Conservation (phyloP, 2,888 invertebrate species). For the Apamea monoglypha region DNA sequence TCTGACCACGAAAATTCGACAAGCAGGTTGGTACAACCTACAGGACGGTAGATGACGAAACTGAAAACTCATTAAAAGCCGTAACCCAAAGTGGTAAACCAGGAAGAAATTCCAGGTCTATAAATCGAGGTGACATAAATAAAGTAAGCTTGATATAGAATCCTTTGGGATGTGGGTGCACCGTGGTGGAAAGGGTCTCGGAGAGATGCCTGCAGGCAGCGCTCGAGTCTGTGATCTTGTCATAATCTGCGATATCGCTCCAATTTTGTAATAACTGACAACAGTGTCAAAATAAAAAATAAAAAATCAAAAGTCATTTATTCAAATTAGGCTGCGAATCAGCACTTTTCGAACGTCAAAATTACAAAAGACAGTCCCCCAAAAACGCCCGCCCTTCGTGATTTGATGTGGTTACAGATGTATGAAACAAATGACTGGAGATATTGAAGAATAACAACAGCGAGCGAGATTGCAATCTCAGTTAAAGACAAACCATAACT, state of each 20-base stretch:
- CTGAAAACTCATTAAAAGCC: neutral
- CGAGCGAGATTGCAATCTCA: neutral
- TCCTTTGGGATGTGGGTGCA: constrained; percentile 4
- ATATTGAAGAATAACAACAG: neutral
- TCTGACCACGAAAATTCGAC: neutral
- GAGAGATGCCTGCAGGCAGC: neutral
- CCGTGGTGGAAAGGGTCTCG: constrained; percentile 5
- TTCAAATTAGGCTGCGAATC: no score
- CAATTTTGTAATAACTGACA: constrained; percentile 40
- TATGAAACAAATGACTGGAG: constrained; percentile 10
- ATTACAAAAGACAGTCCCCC: no score
- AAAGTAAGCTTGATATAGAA: neutral
- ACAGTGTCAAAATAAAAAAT: no score
- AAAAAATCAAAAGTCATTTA: no score
- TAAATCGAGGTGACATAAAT: constrained; percentile 9
- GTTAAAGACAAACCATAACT: neutral
- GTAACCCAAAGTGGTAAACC: neutral
- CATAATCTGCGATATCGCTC: constrained; percentile 26
- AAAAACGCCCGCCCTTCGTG: no score
- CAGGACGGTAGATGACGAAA: neutral
- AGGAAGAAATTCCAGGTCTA: constrained; percentile 9
- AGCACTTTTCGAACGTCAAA: no score
- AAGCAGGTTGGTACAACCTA: neutral
- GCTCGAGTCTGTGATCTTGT: constrained; percentile 11
- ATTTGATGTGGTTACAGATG: constrained; percentile 9